A percentile compares a stretch with the other conserved stretches of the same genome.
These are phyloP conservation scores for Remorina albescens DNA, from an alignment of 2,797 vertebrate species.

Conservation along the genomic window DNA sequence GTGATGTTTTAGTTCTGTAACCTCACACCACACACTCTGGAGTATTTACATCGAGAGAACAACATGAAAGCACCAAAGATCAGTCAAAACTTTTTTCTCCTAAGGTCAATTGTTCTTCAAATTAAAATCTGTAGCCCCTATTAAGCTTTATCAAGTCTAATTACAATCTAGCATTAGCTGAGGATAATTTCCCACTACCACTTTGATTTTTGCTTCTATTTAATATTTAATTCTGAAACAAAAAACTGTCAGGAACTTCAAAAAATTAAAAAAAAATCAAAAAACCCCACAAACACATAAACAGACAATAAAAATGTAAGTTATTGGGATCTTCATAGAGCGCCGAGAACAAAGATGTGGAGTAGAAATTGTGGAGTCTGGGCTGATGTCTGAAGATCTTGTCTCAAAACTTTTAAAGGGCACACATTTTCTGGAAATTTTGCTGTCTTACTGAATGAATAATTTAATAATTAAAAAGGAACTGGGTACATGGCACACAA, in stretches of 20 bases:
- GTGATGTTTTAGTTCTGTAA: background rate
- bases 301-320: background rate
- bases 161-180: background rate
- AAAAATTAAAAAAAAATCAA: background rate
- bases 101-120: too few relatives aligned
- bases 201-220: background rate
- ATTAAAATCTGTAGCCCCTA: background rate
- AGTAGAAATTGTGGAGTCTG: constrained; percentile 13
- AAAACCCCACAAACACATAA: constrained; percentile 3
- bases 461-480: constrained; percentile 25
- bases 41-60: too few relatives aligned
- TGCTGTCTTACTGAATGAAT: constrained; percentile 17
- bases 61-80: background rate
- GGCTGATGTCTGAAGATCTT: background rate
- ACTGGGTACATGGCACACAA: constrained; percentile 1
- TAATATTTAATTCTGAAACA: background rate
- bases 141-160: background rate
- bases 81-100: too few relatives aligned
- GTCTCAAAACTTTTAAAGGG: constrained; percentile 22
- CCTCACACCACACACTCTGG: too few relatives aligned
- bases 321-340: constrained; percentile 9
- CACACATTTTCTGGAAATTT: background rate
- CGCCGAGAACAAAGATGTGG: background rate
- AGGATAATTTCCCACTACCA: background rate
- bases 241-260: background rate